Base-by-base conservation (phyloP, 2,888 invertebrate genomes). In the Pherbina coryleti region DNA sequence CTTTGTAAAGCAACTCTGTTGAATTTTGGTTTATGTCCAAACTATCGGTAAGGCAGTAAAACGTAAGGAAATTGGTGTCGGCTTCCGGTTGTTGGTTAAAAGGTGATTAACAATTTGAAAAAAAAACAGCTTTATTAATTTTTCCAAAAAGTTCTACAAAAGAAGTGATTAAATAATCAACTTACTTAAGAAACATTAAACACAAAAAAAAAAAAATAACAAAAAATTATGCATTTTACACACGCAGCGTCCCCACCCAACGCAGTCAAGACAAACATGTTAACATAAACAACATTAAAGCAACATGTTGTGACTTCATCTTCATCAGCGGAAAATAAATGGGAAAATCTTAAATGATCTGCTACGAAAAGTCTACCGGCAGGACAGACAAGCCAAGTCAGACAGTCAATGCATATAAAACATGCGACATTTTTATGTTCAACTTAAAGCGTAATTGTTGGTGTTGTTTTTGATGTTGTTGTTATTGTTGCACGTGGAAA, bases 341-440 rank as follows among this genome's bases (percentile, higher is more conserved):
- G 22, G 53, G 9, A 37, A 19, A 67, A 9, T 19, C 22, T 37
- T 8, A 5, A 25, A 25, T 25, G 69, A 22, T 4, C 7, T 19
- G 44, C 19, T 7, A 25, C 44, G 19, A 22, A 49, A 49, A n/a
- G 62, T 31, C 22, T 9, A 49, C 8, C 31, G 34, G 49, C 19
- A 14, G 22, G 72, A 22, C 72, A 17, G 37, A 72, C 51, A 62
- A 49, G n/a, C 19, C 19, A 34, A 69, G 69, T 11, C 22, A 31
- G 64, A 62, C 74, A 62, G 31, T n/a, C 28, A 66, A 64, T 69
- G 75, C 78, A 75, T 67, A 75, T 67, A 75, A 75, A 72, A 72
- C 72, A 76, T 60, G 72, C 67, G 75, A 78, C 75, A 78, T 67
- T 78, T 78, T 78, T 72, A 78, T 75, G 75, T 72, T 66, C 25